Percentiles rank a stretch among this genome's conserved stretches.
phyloP scores from a whole-genome alignment of 1,140 invertebrate genomes.

The Brachionus koreanus region DNA sequence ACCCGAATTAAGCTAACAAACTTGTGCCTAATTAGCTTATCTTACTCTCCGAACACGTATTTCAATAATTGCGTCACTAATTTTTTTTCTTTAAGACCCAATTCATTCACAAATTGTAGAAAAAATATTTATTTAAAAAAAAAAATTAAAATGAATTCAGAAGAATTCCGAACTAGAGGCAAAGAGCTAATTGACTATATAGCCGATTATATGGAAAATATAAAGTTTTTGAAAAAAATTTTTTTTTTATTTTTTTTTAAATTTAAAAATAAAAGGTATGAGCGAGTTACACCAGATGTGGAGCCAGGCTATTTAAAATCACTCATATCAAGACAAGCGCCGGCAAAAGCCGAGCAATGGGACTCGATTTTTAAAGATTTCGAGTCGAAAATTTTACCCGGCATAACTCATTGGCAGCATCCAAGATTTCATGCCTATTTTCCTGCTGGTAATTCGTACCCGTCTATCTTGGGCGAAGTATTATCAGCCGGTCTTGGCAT shows the following conservation, averaged over 20 bases:
- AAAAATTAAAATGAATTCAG: constrained; percentile 69
- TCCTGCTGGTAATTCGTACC: constrained; percentile 92
- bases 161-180: constrained; percentile 80
- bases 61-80: background rate
- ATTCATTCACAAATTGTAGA: background rate
- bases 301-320: constrained; percentile 80
- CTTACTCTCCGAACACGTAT: background rate
- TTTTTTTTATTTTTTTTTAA: background rate
- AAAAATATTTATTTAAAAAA: background rate
- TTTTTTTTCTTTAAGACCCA: background rate
- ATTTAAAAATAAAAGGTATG: constrained; percentile 48
- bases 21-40: background rate
- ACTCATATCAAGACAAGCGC: constrained; percentile 76
- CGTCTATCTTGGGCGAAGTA: constrained; percentile 97
- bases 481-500: constrained; percentile 88
- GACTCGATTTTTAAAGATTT: constrained; percentile 88
- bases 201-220: constrained; percentile 84
- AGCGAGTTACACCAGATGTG: constrained; percentile 81
- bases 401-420: constrained; percentile 94
- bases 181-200: constrained; percentile 98
- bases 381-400: constrained; percentile 93
- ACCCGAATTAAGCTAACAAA: background rate
- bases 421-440: constrained; percentile 98
- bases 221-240: constrained; percentile 56
- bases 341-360: constrained; percentile 80